Evolutionary conservation across 2,113 vertebrate species (phyloP), one percentile per base, ranked within the genome.

Genomic region (Chloebia gouldiae): DNA sequence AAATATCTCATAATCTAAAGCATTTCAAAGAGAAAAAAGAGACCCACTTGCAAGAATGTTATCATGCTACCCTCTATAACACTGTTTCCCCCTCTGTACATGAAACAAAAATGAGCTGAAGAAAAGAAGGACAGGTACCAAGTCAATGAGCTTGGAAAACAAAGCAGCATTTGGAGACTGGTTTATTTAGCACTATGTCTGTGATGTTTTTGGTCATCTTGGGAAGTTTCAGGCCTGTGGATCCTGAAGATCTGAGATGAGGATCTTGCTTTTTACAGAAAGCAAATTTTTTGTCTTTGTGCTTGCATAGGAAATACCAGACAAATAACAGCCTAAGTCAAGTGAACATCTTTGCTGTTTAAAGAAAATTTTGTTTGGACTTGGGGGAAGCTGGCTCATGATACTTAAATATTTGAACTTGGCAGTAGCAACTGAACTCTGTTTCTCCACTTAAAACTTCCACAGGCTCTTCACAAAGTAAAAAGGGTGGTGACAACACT

Each of bases 1-100:
- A 95, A 88, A 68, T 70, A 47, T 69, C 63, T 93, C 73, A 71
- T 49, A 73, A 90, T 92, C 28, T 70, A 54, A 86, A 63, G 59
- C 54, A 77, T 92, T 90, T 95, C 77, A 89, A 87, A 90, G 44
- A 24, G 16, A 40, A 45, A 84, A 75, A 65, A 72, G 61, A 65
- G n/a, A 72, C 30, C 21, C 40, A 69, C 66, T 85, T 91, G 70
- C 11, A 47, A 77, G 59, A 45, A 47, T 61, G 18, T 82, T 89
- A 60, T 44, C 54, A 54, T n/a, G 45, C 42, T 87, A 2, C 33
- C 6, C 39, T 79, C 65, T 90, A 53, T 68, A 85, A 72, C 42
- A 45, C 30, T 47, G 17, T 0, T 79, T 81, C n/a, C 9, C 15
- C 6, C 5, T 24, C 57, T 35, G 2, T 14, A 13, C 1, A 5